A percentile compares a stretch with the other conserved stretches of the same genome.
These are phyloP conservation scores for Ceratina calcarata DNA, from an alignment of 1,140 invertebrate genomes.

Conservation along the genomic window DNA sequence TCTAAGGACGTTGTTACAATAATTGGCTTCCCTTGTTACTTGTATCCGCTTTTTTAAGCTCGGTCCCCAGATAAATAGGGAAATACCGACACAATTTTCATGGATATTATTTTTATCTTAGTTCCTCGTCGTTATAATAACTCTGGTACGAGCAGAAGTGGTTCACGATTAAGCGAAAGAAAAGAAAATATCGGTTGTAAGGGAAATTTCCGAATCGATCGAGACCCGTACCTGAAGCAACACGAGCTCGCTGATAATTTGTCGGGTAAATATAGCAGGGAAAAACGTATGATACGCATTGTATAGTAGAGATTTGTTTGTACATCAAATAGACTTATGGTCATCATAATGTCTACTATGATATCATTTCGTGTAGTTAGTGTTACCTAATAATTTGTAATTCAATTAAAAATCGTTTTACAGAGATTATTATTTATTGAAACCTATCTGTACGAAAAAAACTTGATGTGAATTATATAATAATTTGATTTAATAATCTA, in stretches of 20 bases:
- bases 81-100: background rate
- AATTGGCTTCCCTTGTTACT: conserved; percentile 22
- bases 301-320: too few relatives aligned
- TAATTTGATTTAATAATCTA: too few relatives aligned
- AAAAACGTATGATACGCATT: background rate
- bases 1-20: conserved; percentile 30
- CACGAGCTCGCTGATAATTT: background rate
- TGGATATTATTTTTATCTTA: conserved; percentile 1
- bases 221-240: conserved; percentile 3
- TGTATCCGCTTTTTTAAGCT: background rate
- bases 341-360: background rate
- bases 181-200: background rate
- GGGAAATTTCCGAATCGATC: conserved; percentile 13
- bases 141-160: background rate
- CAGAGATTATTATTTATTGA: background rate
- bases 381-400: background rate
- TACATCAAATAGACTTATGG: background rate
- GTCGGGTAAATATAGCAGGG: background rate
- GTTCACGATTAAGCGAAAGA: background rate
- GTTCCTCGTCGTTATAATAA: conserved; percentile 3
- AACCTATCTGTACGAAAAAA: too few relatives aligned
- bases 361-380: too few relatives aligned
- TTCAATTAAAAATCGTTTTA: background rate
- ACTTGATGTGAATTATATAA: too few relatives aligned
- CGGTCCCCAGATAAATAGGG: background rate